Evolutionary conservation across 2,797 vertebrate genomes (phyloP).

Genomic region (Trachops cirrhosus): DNA sequence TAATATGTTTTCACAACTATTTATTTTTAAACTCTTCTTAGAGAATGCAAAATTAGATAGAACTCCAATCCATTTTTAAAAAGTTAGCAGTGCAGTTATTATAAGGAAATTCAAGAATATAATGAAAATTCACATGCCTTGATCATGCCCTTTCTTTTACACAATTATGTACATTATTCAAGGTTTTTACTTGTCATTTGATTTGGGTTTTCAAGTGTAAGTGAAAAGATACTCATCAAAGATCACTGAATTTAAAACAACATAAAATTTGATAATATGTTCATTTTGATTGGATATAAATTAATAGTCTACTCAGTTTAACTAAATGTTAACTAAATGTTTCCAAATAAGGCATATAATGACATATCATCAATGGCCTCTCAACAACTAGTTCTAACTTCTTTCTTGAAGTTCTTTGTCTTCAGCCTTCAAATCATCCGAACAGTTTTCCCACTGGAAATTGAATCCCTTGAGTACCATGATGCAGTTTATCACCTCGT

Average conservation of each 20-base stretch:
- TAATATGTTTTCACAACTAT: not conserved
- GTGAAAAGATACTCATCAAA: not conserved
- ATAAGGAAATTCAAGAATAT: not conserved
- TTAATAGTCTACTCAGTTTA: not conserved
- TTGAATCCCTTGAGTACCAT: not conserved
- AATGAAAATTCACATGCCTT: not conserved
- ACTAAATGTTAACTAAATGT: constrained; percentile 24
- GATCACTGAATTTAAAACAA: not conserved
- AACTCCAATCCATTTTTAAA: not conserved
- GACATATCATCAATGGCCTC: not conserved
- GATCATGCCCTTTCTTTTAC: not conserved
- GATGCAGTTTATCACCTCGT: not conserved
- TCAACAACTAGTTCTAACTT: not conserved
- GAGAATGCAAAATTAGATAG: not conserved
- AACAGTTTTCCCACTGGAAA: not conserved
- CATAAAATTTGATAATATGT: not conserved
- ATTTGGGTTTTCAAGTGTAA: not conserved
- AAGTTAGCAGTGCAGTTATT: not conserved
- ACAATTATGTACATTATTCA: not conserved
- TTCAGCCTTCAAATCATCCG: not conserved
- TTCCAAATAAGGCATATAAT: not conserved
- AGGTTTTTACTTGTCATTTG: not conserved
- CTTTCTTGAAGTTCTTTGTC: not conserved
- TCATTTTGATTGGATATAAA: not conserved
- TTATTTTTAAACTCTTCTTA: not conserved